These are phyloP conservation scores for Polymixis lichenea DNA, from an alignment of 2,888 invertebrate species.

Conservation along the genomic window DNA sequence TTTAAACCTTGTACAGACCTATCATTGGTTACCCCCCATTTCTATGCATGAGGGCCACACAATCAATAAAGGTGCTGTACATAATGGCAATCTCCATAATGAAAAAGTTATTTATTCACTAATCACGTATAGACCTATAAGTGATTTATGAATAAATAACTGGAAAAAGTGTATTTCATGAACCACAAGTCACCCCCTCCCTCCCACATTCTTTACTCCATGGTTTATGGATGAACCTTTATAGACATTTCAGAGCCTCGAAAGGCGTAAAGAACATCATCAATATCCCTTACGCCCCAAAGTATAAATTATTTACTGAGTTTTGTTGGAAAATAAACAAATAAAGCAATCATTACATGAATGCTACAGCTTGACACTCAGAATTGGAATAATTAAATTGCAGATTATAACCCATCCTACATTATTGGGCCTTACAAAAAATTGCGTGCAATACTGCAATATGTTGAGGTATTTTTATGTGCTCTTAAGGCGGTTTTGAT, in stretches of 20 bases:
- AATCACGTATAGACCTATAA: no score
- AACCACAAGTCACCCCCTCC: neutral
- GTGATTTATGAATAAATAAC: no score
- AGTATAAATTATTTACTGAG: slow-evolving; percentile 4
- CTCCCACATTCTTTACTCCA: neutral
- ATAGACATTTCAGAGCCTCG: neutral
- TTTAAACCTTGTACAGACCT: neutral
- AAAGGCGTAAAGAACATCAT: neutral
- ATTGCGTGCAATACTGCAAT: neutral
- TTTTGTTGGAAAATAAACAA: slow-evolving; percentile 6
- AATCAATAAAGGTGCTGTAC: neutral
- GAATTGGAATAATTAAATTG: slow-evolving; percentile 15
- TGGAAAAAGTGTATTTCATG: neutral
- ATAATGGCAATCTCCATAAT: neutral
- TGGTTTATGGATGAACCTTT: neutral
- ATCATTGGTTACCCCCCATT: neutral
- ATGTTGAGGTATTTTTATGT: neutral
- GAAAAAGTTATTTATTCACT: neutral
- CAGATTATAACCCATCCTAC: neutral
- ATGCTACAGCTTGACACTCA: slow-evolving; percentile 30
- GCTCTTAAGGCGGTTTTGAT: neutral
- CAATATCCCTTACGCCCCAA: neutral
- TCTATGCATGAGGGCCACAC: neutral
- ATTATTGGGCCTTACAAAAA: neutral
- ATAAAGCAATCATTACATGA: slow-evolving; percentile 35